Percentiles rank a stretch among this genome's conserved stretches.
phyloP scores from a whole-genome alignment of 2,797 vertebrate genomes.

The Sebastes diploproa region DNA sequence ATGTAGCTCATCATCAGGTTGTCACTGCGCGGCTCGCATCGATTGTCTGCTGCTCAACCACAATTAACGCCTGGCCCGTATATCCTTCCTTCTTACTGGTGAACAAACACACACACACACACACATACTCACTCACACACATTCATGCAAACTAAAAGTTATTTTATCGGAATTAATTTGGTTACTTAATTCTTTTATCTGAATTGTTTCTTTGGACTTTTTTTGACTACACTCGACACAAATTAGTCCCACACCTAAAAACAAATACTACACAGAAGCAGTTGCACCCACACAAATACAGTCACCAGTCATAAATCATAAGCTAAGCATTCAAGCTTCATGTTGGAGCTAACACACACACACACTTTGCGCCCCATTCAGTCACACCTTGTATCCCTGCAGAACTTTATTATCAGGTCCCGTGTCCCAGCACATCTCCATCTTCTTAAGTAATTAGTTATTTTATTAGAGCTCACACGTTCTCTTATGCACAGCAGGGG shows the following conservation, averaged over 20 bases:
- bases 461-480: conserved; percentile 56
- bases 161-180: not conserved
- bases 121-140: not conserved
- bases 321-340: not conserved
- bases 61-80: conserved; percentile 57
- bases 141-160: conserved; percentile 9
- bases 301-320: not conserved
- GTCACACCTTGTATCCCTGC: conserved; percentile 16
- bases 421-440: conserved; percentile 52
- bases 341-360: not conserved
- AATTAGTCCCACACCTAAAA: not conserved
- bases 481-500: conserved; percentile 25
- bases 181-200: not conserved
- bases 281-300: not conserved
- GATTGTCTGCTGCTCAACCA: conserved; percentile 68
- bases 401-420: conserved; percentile 58
- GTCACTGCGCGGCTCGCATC: conserved; percentile 56
- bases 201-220: not conserved
- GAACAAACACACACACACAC: not conserved
- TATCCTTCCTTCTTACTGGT: conserved; percentile 33
- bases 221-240: not conserved
- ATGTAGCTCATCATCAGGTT: conserved; percentile 69
- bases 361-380: not conserved
- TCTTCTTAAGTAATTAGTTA: conserved; percentile 75
- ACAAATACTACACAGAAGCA: not conserved